Percentiles rank a stretch among this genome's conserved stretches.
Conservation (phyloP, 2,888 invertebrate species). For the Cryptus viduatorius region DNA sequence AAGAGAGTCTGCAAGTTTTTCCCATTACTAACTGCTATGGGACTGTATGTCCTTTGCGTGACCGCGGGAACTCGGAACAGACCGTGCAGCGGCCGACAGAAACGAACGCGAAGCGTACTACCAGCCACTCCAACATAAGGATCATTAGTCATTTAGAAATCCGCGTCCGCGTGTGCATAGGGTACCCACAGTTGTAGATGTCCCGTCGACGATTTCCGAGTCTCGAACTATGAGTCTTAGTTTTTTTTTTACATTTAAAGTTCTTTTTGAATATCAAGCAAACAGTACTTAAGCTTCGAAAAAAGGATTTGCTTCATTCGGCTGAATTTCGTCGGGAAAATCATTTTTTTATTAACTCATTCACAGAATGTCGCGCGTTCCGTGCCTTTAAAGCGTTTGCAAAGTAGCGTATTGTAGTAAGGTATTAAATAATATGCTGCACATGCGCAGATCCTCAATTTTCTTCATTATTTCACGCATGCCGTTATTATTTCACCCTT, state of each 20-base stretch:
- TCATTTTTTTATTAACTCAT: too few relatives aligned
- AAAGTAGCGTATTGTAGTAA: too few relatives aligned
- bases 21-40: slow-evolving; percentile 6
- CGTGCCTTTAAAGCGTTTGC: too few relatives aligned
- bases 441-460: too few relatives aligned
- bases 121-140: slow-evolving; percentile 40
- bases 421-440: too few relatives aligned
- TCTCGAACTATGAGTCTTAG: neutral
- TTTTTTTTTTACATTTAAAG: slow-evolving; percentile 1
- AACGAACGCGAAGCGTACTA: slow-evolving; percentile 29
- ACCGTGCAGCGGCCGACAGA: slow-evolving; percentile 40
- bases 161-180: slow-evolving; percentile 54
- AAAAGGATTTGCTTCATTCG: neutral
- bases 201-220: slow-evolving; percentile 15
- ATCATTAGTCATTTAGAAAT: slow-evolving; percentile 68
- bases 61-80: slow-evolving; percentile 62
- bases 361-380: too few relatives aligned
- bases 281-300: neutral
- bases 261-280: neutral
- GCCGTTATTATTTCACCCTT: too few relatives aligned
- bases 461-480: too few relatives aligned
- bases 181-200: slow-evolving; percentile 24
- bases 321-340: too few relatives aligned
- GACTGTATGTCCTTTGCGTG: slow-evolving; percentile 53
- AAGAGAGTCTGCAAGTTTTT: slow-evolving; percentile 55